Base-by-base conservation (phyloP, 2,113 vertebrate genomes). In the Dipodomys ordii region DNA sequence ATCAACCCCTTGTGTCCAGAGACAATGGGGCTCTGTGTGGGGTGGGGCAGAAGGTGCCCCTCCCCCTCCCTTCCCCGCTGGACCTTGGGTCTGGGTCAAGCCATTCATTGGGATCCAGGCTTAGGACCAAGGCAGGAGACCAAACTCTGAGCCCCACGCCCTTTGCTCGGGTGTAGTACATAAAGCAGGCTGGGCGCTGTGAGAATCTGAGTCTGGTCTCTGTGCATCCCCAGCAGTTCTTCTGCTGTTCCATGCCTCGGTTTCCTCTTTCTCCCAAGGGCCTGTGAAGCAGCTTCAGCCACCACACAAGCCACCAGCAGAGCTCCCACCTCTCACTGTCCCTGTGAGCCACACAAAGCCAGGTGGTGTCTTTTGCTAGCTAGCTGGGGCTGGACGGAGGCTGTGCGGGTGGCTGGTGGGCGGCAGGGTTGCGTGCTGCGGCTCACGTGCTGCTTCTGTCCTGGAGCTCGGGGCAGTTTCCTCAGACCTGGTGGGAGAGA, bases 11-110 rank as follows among this genome's bases (percentile, higher is more conserved):
- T 96, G 94, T 97, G 65, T 80, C 20, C 2, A 6, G 16, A 87
- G 90, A 97, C 95, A 97, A 94, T 91, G 78, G 49, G 84, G 49
- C 81, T 87, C 83, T 97, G 49, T 97, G 81, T 83, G 73, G 83
- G 74, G 69, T 0, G 13, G 73, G 64, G 39, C 1, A 3, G 7
- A 1, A 16, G 67, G 25, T 20, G 28, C 2, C 71, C 72, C 69
- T 15, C 28, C 9, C 49, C 6, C 8, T 2, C 19, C 49, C 13
- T 69, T 57, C 46, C 7, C 65, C 35, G 0, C 22, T 11, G 39
- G 71, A 44, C 67, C 23, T 18, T 6, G n/a, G 25, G 67, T 72
- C 81, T 53, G 27, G 65, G 39, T 87, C 65, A 19, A 10, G 32
- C 71, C 39, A 20, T 25, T 71, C 62, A 32, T 4, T 6, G 3